Evolutionary conservation across 2,888 invertebrate genomes (phyloP), one percentile per base, ranked within the genome.

Genomic region (Hydraecia micacea): DNA sequence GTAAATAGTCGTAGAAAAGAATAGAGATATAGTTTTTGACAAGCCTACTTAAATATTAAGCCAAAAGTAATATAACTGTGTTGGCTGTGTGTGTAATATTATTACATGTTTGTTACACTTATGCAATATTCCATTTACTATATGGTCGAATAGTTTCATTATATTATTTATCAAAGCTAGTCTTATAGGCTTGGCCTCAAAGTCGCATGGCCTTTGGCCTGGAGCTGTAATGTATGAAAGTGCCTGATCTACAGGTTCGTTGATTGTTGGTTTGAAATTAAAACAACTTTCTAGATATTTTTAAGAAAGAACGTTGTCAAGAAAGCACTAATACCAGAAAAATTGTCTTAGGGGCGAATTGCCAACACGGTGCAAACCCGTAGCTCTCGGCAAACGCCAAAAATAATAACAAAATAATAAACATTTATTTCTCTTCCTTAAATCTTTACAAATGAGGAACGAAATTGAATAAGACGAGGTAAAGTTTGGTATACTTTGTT

Each of bases 31-130:
- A 66, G 67, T 73, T 79, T 79, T 80, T 75, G 65, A 85, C 49
- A 71, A 76, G 67, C 80, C 80, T 80, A 86, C 68, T 75, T 79
- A 71, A 67, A 67, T 79, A 75, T 77, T 75, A 75, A 78, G 73
- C 80, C 87, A 65, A 78, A 73, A 80, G 81, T 72, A 80, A 74
- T 84, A 39, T 84, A 75, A 58, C 39, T n/a, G 28, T 3, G 36
- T 81, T 75, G 86, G 86, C 87, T 87, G 87, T 84, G 78, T 84
- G 77, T 80, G 70, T 79, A 66, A 73, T 79, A 76, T 68, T 80
- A 55, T 55, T 52, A 69, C n/a, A 71, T 42, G 78, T 75, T 79
- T 77, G 71, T 65, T 55, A 32, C 18, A 32, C 32, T 32, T 32
- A 76, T 25, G 70, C 46, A 77, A 84, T 83, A 77, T 77, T 80